Evolutionary conservation across 2,888 invertebrate species (phyloP).

Genomic region (Volucella inanis): DNA sequence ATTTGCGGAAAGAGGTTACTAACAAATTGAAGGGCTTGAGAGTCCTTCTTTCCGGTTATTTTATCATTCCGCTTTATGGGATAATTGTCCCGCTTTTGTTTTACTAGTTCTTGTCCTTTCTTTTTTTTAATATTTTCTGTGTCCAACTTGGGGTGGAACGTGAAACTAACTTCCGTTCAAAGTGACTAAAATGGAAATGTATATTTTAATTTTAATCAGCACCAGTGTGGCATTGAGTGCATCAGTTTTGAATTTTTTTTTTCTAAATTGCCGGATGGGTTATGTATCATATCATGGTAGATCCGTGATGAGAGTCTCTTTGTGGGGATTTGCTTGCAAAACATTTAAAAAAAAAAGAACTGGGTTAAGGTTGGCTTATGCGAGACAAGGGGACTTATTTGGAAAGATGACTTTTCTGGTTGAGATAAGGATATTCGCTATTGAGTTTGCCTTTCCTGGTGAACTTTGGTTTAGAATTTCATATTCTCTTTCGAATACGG

Average conservation of each 20-base stretch:
- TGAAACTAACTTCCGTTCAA: not conserved
- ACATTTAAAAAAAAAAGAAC: conserved; percentile 13
- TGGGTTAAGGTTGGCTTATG: conserved; percentile 47
- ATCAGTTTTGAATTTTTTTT: conserved; percentile 21
- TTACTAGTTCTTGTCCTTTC: not conserved
- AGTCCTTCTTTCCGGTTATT: conserved; percentile 71
- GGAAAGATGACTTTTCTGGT: conserved; percentile 10
- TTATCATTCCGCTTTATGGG: conserved; percentile 59
- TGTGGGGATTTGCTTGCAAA: not conserved
- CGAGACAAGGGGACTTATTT: conserved; percentile 12
- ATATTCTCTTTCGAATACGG: no score
- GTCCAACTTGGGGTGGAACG: not conserved
- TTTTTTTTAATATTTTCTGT: not conserved
- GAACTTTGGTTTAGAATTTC: no score
- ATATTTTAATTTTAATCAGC: conserved; percentile 67
- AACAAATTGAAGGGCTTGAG: not conserved
- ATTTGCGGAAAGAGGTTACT: conserved; percentile 22
- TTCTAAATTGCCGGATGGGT: not conserved
- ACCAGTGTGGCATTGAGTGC: conserved; percentile 42
- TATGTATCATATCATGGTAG: not conserved
- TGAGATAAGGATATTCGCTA: conserved; percentile 11
- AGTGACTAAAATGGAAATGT: conserved; percentile 35
- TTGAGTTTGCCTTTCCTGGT: not conserved
- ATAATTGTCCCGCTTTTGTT: conserved; percentile 42
- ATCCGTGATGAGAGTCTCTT: conserved; percentile 38